Evolutionary conservation across 2,113 vertebrate genomes (phyloP).

Genomic region (Notarius lentiginosus): DNA sequence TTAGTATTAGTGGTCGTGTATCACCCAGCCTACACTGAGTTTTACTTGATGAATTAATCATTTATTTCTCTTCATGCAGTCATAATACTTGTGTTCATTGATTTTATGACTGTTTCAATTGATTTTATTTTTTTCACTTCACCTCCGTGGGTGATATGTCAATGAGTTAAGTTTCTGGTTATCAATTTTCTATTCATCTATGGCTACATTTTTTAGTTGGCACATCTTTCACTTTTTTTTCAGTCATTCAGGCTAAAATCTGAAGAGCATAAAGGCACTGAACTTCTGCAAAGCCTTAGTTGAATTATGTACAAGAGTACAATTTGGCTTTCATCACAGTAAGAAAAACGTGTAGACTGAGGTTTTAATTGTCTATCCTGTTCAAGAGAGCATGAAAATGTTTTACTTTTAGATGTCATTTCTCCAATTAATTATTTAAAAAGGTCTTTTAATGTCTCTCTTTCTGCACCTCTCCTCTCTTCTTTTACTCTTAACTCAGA

Average conservation of each 20-base stretch:
- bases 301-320: background rate
- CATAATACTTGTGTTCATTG: background rate
- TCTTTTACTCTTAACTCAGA: too few species aligned
- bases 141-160: background rate
- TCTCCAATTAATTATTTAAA: slow-evolving; percentile 15
- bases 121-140: background rate
- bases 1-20: background rate
- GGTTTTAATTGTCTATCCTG: background rate
- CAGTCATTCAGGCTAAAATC: background rate
- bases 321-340: slow-evolving; percentile 12
- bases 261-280: background rate
- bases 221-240: background rate
- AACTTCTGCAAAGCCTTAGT: background rate
- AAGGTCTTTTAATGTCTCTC: background rate
- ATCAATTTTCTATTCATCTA: background rate
- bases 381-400: background rate
- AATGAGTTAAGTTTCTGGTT: background rate
- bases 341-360: background rate
- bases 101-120: background rate
- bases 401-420: background rate
- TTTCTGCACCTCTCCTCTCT: background rate
- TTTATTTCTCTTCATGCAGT: background rate
- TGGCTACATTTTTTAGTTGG: background rate
- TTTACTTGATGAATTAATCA: background rate
- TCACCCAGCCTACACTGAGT: background rate